Evolutionary conservation across 2,797 vertebrate species (phyloP).

Genomic region (Selene dorsalis): DNA sequence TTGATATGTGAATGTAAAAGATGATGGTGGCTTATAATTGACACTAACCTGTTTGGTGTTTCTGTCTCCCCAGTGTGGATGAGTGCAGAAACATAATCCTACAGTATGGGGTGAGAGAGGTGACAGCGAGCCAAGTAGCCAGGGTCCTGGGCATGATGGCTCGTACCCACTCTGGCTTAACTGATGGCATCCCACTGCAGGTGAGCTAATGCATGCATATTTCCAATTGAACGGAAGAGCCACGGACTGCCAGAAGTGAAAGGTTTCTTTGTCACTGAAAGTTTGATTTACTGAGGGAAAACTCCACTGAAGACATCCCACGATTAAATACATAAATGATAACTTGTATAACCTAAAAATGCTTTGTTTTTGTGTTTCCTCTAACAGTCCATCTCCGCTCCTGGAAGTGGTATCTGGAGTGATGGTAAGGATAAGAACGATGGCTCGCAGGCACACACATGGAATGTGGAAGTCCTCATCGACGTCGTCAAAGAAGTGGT

Average conservation of each 20-base stretch:
- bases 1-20: neutral
- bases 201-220: conserved; percentile 75
- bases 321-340: too few species aligned
- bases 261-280: neutral
- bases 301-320: too few species aligned
- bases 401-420: conserved; percentile 99
- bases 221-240: neutral
- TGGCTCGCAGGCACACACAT: conserved; percentile 93
- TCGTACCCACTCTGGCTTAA: conserved; percentile 95
- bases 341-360: neutral
- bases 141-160: conserved; percentile 99
- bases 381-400: conserved; percentile 93
- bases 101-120: conserved; percentile 97
- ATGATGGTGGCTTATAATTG: neutral
- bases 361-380: neutral
- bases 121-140: conserved; percentile 98
- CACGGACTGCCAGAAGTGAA: neutral
- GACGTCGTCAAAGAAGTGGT: conserved; percentile 98
- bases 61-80: conserved; percentile 87
- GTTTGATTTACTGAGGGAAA: neutral
- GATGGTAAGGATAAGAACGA: conserved; percentile 99
- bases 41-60: neutral
- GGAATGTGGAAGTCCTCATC: conserved; percentile 99
- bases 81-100: conserved; percentile 99
- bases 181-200: conserved; percentile 96